Percentiles rank a stretch among this genome's conserved stretches.
Evolutionary conservation across 2,888 invertebrate genomes (phyloP).

Genomic region (Drosophila sordidula): DNA sequence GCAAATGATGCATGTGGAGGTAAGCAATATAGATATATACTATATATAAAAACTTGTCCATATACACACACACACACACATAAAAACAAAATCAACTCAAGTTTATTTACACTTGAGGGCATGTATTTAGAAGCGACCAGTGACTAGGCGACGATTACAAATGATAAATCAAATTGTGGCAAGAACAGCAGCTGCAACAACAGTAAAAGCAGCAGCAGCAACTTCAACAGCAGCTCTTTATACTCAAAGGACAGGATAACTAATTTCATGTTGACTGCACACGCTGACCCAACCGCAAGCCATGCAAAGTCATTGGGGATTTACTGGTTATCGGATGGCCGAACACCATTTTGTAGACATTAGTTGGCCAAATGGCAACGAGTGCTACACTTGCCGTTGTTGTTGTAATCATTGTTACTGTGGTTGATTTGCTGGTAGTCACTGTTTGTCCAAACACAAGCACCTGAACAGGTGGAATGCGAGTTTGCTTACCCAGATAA

Average conservation of each 20-base stretch:
- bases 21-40: slow-evolving; percentile 63
- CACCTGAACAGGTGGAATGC: slow-evolving; percentile 8
- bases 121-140: slow-evolving; percentile 29
- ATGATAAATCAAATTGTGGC: slow-evolving; percentile 67
- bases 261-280: slow-evolving; percentile 76
- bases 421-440: slow-evolving; percentile 5
- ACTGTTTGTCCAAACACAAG: slow-evolving; percentile 1
- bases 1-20: slow-evolving; percentile 84
- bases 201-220: slow-evolving; percentile 5
- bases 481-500: neutral
- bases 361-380: slow-evolving; percentile 51
- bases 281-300: slow-evolving; percentile 58
- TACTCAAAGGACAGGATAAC: slow-evolving; percentile 56
- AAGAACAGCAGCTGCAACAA: slow-evolving; percentile 9
- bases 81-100: slow-evolving; percentile 8
- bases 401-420: slow-evolving; percentile 5
- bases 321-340: slow-evolving; percentile 71
- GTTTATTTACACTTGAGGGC: slow-evolving; percentile 49
- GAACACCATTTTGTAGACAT: slow-evolving; percentile 75
- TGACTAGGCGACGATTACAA: slow-evolving; percentile 40
- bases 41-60: slow-evolving; percentile 2
- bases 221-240: slow-evolving; percentile 1
- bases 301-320: slow-evolving; percentile 70
- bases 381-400: slow-evolving; percentile 19
- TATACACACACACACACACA: slow-evolving; percentile 25